Base-by-base conservation (phyloP, 2,113 vertebrate genomes). In the Anas platyrhynchos region DNA sequence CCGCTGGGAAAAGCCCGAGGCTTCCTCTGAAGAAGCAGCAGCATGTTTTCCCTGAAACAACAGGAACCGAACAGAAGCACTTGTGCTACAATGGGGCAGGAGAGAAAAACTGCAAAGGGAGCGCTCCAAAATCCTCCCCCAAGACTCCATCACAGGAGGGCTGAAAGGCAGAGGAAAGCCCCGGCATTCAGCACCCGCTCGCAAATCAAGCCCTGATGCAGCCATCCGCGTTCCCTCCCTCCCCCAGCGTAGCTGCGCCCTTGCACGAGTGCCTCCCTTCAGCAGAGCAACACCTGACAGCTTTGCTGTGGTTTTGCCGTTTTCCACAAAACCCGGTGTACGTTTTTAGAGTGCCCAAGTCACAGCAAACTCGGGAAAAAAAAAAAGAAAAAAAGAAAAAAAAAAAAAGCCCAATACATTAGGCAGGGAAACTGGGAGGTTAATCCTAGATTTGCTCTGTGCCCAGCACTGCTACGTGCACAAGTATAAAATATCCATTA, bases 391-490 rank as follows among this genome's bases (percentile, higher is more conserved):
- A 11, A 50, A 50, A 50, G 13, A 50, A 50, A 20, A 18, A 93
- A 50, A 59, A 94, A 93, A 92, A 11, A 54, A 91, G 78, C 83
- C 95, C 77, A 79, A 78, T 87, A 78, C 36, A n/a, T 93, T 86
- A 94, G 92, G 73, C 75, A 88, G 93, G 91, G 85, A 94, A 66
- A 77, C 66, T 50, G 93, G 94, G 93, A 92, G 93, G 92, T 93
- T 98, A 98, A 98, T 98, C 97, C 97, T 96, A 59, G 91, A 98
- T 98, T 97, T 97, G 97, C 97, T 96, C 96, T 86, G 91, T 87
- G 95, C 91, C 86, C 87, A 88, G 90, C 82, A 91, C 94, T 88
- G 78, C 96, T 97, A 93, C 84, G 50, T 73, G 96, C 97, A 95
- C 88, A 92, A 97, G 94, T 91, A 89, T 96, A 94, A 95, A 96